Percentiles rank a stretch among this genome's conserved stretches.
Conservation (phyloP, 2,797 vertebrate genomes). For the Gambusia yucatana region DNA sequence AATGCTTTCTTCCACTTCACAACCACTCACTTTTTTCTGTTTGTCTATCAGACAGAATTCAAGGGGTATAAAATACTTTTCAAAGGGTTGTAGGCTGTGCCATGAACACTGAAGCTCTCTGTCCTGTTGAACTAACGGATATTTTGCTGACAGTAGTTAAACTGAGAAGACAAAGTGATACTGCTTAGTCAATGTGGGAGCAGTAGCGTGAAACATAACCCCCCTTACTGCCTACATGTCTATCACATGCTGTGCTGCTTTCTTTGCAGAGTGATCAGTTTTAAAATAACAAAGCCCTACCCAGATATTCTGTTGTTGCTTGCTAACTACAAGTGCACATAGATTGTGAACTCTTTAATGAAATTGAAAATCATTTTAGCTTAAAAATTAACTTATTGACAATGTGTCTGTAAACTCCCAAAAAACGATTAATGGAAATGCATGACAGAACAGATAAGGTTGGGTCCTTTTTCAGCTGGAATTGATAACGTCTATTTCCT, state of each 20-base stretch:
- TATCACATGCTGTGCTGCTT: constrained; percentile 35
- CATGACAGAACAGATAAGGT: not conserved
- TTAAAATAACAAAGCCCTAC: constrained; percentile 33
- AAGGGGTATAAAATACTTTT: not conserved
- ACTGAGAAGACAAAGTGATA: constrained; percentile 7
- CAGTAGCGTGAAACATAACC: constrained; percentile 27
- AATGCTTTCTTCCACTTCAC: not conserved
- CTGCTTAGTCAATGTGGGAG: constrained; percentile 40
- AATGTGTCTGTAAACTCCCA: too few relatives aligned
- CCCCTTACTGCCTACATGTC: constrained; percentile 17
- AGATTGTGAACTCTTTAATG: not conserved
- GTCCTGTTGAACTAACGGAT: not conserved
- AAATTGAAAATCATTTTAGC: not conserved
- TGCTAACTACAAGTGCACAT: not conserved
- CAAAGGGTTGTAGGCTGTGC: not conserved
- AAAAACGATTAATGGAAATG: not conserved
- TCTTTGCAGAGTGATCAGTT: constrained; percentile 1
- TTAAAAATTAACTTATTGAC: not conserved
- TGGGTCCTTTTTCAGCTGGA: not conserved
- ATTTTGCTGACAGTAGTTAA: constrained; percentile 3
- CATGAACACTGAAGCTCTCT: not conserved
- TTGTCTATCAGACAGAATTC: not conserved
- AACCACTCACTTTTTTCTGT: not conserved
- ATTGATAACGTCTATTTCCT: not conserved
- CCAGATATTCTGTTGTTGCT: not conserved